Evolutionary conservation across 23 tunicate species (phyloP).

Genomic region (Oikopleura albicans): DNA sequence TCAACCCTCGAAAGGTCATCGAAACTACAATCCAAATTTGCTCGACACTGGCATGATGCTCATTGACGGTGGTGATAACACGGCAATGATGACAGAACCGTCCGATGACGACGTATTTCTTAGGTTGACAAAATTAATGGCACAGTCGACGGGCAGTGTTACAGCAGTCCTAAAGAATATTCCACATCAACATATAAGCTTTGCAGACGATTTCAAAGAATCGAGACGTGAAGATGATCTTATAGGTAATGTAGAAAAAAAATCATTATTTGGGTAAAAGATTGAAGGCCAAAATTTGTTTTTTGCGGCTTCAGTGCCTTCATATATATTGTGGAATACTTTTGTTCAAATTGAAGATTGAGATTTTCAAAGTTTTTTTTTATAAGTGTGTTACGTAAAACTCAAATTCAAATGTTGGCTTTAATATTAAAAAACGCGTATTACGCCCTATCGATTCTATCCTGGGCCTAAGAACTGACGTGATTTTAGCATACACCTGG

Average conservation of each 20-base stretch:
- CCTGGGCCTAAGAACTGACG: constrained; percentile 40
- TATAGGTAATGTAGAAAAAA: constrained; percentile 32
- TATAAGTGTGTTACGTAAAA: too few relatives aligned
- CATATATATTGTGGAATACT: too few relatives aligned
- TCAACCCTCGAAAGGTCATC: neutral
- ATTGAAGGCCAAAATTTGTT: too few relatives aligned
- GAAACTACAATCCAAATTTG: neutral
- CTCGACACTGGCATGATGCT: constrained; percentile 34
- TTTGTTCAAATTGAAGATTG: too few relatives aligned
- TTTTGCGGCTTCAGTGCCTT: too few relatives aligned
- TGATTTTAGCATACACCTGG: constrained; percentile 78
- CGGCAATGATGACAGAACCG: constrained; percentile 29
- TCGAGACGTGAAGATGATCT: constrained; percentile 43
- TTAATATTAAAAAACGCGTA: too few relatives aligned
- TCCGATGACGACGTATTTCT: constrained; percentile 36
- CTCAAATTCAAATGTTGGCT: too few relatives aligned
- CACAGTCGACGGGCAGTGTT: constrained; percentile 24
- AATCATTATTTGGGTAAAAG: too few relatives aligned
- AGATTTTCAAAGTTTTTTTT: too few relatives aligned
- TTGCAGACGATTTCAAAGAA: constrained; percentile 46
- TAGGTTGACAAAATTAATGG: constrained; percentile 40
- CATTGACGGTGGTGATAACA: constrained; percentile 67
- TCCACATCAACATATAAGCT: constrained; percentile 20
- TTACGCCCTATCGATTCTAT: too few relatives aligned
- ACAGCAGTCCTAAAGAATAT: neutral